These are phyloP conservation scores for Anoplopoma fimbria DNA, from an alignment of 2,113 vertebrate species.

Conservation along the genomic window DNA sequence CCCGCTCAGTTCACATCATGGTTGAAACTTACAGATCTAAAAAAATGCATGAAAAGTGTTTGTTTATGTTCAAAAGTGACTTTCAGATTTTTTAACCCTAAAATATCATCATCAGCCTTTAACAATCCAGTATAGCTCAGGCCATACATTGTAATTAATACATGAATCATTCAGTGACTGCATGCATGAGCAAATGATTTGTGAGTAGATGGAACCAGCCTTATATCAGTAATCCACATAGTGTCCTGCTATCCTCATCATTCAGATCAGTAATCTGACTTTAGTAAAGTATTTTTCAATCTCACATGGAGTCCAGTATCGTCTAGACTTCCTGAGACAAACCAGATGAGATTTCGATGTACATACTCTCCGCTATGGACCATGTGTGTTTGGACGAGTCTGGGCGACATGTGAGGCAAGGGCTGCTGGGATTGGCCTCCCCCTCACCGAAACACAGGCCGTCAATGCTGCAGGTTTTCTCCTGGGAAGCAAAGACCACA, in stretches of 20 bases:
- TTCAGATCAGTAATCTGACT: neutral
- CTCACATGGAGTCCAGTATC: neutral
- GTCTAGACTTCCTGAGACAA: neutral
- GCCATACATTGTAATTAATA: neutral
- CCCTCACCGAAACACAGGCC: conserved; percentile 88
- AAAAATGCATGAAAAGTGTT: too few relatives aligned
- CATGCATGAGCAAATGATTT: neutral
- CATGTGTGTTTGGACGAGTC: conserved; percentile 88
- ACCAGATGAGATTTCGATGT: neutral
- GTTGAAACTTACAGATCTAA: neutral
- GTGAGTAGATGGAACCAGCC: too few relatives aligned
- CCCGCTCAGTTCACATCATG: neutral
- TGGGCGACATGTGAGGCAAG: conserved; percentile 89
- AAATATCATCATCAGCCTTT: neutral
- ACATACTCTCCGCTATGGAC: conserved; percentile 89
- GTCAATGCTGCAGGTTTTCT: conserved; percentile 90
- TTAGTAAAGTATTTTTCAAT: conserved; percentile 9
- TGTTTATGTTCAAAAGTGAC: neutral
- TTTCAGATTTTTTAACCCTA: neutral
- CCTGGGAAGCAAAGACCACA: conserved; percentile 76
- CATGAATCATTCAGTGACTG: neutral
- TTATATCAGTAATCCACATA: neutral
- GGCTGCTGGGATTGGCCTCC: conserved; percentile 84
- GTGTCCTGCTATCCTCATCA: neutral
- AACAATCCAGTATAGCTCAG: neutral